Base-by-base conservation (phyloP, 2,113 vertebrate genomes). In the Leptobrachium leishanense region DNA sequence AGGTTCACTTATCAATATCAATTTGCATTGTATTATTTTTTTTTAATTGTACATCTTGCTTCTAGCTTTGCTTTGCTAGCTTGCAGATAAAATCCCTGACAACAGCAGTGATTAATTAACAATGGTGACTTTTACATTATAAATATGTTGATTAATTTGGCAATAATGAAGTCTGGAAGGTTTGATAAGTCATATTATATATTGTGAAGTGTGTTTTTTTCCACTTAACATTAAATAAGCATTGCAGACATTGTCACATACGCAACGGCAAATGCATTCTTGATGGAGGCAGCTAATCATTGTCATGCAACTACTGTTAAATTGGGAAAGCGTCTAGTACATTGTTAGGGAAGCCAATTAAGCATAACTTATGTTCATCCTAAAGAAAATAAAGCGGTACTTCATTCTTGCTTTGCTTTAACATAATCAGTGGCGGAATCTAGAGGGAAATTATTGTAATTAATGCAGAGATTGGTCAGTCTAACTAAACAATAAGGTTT, bases 231-330 rank as follows among this genome's bases (percentile, higher is more conserved):
- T 54, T 43, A 68, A 55, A 68, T 12, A 66, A 57, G 74, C 46
- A 43, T 68, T 76, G 65, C 53, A 68, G 50, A 76, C 65, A 55
- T 57, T 68, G 64, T 68, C 64, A 76, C 9, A 40, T 67, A 46
- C 44, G 54, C 74, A 67, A 67, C 46, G 53, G 64, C 74, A 54
- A 65, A 66, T 41, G 46, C 64, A 66, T 76, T 67, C 46, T 6
- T 66, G 39, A 13, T 5, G 20, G 66, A 31, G 74, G 67, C 74
- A 67, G 63, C 50, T 66, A 66, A 75, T 76, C 63, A 68, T 68
- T 76, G 65, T 40, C 5, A 53, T 43, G 42, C 55, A 62, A 76
- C 43, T 75, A 43, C 15, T 65, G 39, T 39, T 76, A 9, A 50
- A 65, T 66, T 44, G 65, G 4, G 15, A 54, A 53, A n/a, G 5